Evolutionary conservation across 2,888 invertebrate species (phyloP), one percentile per base, ranked within the genome.

Genomic region (Maniola hyperantus): DNA sequence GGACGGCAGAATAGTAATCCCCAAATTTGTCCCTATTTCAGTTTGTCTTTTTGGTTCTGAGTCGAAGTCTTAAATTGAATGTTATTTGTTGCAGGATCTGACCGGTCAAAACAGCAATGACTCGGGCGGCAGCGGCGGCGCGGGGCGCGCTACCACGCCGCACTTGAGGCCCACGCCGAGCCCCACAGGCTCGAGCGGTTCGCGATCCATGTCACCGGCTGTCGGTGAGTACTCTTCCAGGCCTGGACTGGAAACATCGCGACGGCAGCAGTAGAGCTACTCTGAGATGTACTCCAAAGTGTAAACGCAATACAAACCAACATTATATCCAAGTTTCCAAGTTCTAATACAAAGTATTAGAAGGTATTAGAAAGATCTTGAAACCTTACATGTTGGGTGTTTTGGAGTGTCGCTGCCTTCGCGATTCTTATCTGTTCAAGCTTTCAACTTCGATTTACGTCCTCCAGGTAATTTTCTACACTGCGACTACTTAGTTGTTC

Each of bases 121-220:
- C 90, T 96, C 96, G 90, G 96, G 95, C 84, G 97, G 96, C 86
- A 95, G 95, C 80, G 95, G 95, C 77, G 94, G 94, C 81, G 95
- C 95, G 71, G 94, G 94, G 76, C 91, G 92, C 87, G 88, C 92
- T 78, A 87, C 91, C 76, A 92, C 92, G 80, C 92, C 91, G 81
- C 93, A 92, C 89, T 86, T 97, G 96, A 96, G 97, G 92, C 97
- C 97, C 77, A 97, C 97, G 85, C 97, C 97, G 79, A 97, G 97
- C 84, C 97, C 97, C 81, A 97, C 97, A 84, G 97, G 97, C 89
- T 97, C 97, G 81, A 97, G 97, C 83, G 97, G 97, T 88, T 98
- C 98, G 81, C 96, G 98, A 93, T 98, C 98, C 92, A 98, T 98
- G 97, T 98, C 99, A 91, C 98, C 99, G 83, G 98, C 98, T 93